Evolutionary conservation across 2,113 vertebrate species (phyloP), one percentile per base, ranked within the genome.

Genomic region (Rutilus rutilus): DNA sequence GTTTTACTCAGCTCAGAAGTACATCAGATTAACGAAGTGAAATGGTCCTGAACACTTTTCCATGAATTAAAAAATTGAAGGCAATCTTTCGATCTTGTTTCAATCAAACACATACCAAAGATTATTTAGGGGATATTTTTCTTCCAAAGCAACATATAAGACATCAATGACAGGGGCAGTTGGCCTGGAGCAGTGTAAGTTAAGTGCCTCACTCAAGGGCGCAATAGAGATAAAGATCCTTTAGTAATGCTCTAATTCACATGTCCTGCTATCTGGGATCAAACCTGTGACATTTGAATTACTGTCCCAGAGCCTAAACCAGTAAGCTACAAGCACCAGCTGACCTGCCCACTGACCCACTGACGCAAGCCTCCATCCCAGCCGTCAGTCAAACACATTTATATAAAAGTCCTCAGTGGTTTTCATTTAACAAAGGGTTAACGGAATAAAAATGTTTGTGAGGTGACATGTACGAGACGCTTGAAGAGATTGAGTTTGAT

Each of bases 191-290:
- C 42, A 10, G 7, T 1, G 23, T 47, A 33, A 45, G 42, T 69
- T 50, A 82, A 69, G 80, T 54, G 42, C 80, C 25, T 67, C 27
- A 54, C 80, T 82, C 45, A 69, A 69, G 62, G 60, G 62, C 3
- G 11, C 45, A 52, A 82, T 5, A 69, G 64, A 82, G 62, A 82
- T 69, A 69, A 82, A 82, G 80, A 67, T 69, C 64, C 45, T 82
- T 82, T 82, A 82, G 80, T 69, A 69, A 82, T 69, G 45, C 80
- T 82, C 80, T 82, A 82, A 52, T 69, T 69, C 80, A 82, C 79
- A 81, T 45, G 42, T 81, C 59, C 42, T 67, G n/a, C 10, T 82
- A 67, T 54, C 25, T 54, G 64, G 64, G 62, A 69, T 82, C 45
- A 82, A 82, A 82, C 80, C 62, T 36, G 17, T 69, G 80, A 82